Evolutionary conservation across 1,140 invertebrate species (phyloP), one percentile per base, ranked within the genome.

Genomic region (Formica selysi): DNA sequence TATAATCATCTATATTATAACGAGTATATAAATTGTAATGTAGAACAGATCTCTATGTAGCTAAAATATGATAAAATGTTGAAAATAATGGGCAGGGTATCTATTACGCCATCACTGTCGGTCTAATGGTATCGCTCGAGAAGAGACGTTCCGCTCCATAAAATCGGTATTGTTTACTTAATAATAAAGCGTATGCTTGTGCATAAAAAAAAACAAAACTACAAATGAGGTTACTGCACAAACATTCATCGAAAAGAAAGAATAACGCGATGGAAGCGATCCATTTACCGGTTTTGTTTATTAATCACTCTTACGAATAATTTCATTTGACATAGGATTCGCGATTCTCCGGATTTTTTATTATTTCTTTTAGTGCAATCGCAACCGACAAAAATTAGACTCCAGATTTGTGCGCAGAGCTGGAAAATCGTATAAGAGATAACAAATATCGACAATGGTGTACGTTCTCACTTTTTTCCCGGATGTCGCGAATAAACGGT

Each of bases 281-380:
- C 54, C 26, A 32, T n/a, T 59, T 36, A 26, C 19, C 22, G 5
- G 51, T 22, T 54, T 8, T 59, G 19, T 7, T 59, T 80, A 70
- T 80, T 71, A 81, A 81, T 71, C 32, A 19, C 29, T 41, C 36
- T 80, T 13, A 19, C 36, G 29, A 65, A 78, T 32, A 8, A 81
- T 71, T 68, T 81, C 48, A 5, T 80, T 57, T 16, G 65, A 32
- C 3, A 81, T 73, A 70, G 16, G 19, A 59, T 11, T 73, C 26
- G 51, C 38, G 32, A 19, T 16, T 61, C 11, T 22, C 36, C 22
- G 22, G 7, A 57, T 80, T 36, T 68, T 11, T 16, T 5, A 44
- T 16, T 48, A 38, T 11, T 71, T 3, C 36, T 67, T 32, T 22
- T 13, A 29, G 3, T n/a, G 32, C 38, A 44, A 11, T 41, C 71